Percentiles rank a stretch among this genome's conserved stretches.
These are phyloP conservation scores for Pomatostomus ruficeps DNA, from an alignment of 2,113 vertebrate species.

Conservation along the genomic window DNA sequence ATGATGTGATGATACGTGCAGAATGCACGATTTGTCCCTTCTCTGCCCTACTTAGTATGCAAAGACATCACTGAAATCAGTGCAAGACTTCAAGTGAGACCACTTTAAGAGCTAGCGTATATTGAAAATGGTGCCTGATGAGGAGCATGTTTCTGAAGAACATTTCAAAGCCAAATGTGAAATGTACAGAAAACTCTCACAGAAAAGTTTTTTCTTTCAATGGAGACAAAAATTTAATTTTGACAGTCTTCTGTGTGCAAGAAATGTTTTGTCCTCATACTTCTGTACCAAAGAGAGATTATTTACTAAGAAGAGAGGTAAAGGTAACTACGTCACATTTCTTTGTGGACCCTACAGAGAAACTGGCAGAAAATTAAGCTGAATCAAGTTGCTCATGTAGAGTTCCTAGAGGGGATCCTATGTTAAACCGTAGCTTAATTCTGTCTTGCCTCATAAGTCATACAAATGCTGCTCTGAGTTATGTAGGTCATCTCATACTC, in stretches of 20 bases:
- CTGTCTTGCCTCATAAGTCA: background rate
- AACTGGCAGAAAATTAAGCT: background rate
- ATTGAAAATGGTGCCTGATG: conserved; percentile 7
- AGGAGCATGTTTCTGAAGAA: background rate
- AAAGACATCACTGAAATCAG: background rate
- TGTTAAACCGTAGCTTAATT: background rate
- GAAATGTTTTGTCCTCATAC: background rate
- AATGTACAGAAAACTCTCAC: background rate
- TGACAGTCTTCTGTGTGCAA: background rate
- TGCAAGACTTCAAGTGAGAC: background rate
- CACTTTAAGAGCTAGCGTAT: conserved; percentile 2
- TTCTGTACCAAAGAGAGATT: background rate
- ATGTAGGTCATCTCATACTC: background rate
- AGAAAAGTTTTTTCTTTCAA: background rate
- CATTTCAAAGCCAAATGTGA: background rate
- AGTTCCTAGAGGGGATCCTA: background rate
- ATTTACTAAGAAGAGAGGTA: background rate
- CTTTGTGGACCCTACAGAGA: background rate
- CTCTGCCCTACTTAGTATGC: background rate
- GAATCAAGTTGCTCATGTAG: background rate
- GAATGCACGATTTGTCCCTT: background rate
- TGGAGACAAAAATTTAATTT: background rate
- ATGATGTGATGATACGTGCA: background rate
- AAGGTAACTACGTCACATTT: background rate
- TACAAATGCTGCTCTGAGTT: background rate